Evolutionary conservation across 2,888 invertebrate genomes (phyloP).

Genomic region (Fragum fragum): DNA sequence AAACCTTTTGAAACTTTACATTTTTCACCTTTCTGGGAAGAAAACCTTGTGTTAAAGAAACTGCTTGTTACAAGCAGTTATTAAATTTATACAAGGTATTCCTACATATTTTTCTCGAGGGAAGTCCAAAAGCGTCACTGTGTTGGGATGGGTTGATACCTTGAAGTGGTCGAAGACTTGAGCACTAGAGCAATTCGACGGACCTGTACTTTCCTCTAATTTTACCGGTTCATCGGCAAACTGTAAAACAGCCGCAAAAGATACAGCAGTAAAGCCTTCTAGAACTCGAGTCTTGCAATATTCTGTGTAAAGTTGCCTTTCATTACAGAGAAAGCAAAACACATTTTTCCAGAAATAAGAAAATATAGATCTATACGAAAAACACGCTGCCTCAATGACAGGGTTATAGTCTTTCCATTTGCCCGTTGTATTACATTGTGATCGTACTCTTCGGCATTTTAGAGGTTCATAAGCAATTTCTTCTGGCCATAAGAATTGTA

Average conservation of each 20-base stretch:
- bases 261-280: neutral
- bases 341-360: constrained; percentile 29
- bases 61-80: no score
- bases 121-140: no score
- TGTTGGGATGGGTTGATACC: no score
- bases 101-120: no score
- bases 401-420: constrained; percentile 34
- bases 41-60: no score
- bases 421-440: constrained; percentile 35
- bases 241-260: constrained; percentile 27
- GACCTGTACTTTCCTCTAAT: neutral
- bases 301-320: neutral
- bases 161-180: constrained; percentile 6
- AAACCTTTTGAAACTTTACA: no score
- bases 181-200: neutral
- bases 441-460: neutral
- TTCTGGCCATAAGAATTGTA: neutral
- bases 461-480: neutral
- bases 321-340: constrained; percentile 44
- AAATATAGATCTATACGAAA: constrained; percentile 11
- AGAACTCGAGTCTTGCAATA: neutral
- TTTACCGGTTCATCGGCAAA: neutral
- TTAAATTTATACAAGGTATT: no score
- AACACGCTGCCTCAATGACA: constrained; percentile 37
- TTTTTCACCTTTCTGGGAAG: no score